Percentiles rank a stretch among this genome's conserved stretches.
phyloP scores from a whole-genome alignment of 2,113 vertebrate species.

The Cottus gobio region DNA sequence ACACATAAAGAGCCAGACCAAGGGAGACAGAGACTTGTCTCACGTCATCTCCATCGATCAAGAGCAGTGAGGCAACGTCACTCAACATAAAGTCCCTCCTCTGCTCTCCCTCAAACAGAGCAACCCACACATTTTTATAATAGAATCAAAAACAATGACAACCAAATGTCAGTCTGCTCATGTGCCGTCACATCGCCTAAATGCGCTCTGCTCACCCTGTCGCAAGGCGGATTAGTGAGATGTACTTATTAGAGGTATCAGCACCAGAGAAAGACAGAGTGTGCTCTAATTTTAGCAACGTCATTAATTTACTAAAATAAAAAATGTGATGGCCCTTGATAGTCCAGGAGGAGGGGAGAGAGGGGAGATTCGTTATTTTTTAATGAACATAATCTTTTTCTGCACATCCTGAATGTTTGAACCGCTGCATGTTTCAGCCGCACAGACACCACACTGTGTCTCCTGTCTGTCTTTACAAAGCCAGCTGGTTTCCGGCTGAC shows the following conservation, averaged over 20 bases:
- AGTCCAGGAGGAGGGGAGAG: background rate
- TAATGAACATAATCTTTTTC: conserved; percentile 23
- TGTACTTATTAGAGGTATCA: conserved; percentile 39
- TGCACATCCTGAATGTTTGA: conserved; percentile 12
- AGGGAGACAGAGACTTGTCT: background rate
- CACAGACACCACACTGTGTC: conserved; percentile 3
- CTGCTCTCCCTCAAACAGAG: background rate
- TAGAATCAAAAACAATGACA: background rate
- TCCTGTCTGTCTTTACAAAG: conserved; percentile 38
- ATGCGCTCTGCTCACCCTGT: background rate
- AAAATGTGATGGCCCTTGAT: conserved; percentile 20
- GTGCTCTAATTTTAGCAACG: conserved; percentile 37
- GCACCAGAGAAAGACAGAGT: conserved; percentile 21
- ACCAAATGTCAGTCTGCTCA: background rate
- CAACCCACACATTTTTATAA: background rate
- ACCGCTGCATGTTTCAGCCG: background rate
- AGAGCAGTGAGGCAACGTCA: background rate
- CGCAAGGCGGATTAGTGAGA: conserved; percentile 37
- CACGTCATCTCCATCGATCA: conserved; percentile 10
- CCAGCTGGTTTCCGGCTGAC: conserved; percentile 60
- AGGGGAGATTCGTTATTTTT: background rate
- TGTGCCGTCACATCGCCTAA: background rate
- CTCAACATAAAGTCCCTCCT: background rate
- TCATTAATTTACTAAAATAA: conserved; percentile 12
- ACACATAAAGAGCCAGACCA: background rate